These are phyloP conservation scores for Melitaea cinxia DNA, from an alignment of 1,140 invertebrate species.

Conservation along the genomic window DNA sequence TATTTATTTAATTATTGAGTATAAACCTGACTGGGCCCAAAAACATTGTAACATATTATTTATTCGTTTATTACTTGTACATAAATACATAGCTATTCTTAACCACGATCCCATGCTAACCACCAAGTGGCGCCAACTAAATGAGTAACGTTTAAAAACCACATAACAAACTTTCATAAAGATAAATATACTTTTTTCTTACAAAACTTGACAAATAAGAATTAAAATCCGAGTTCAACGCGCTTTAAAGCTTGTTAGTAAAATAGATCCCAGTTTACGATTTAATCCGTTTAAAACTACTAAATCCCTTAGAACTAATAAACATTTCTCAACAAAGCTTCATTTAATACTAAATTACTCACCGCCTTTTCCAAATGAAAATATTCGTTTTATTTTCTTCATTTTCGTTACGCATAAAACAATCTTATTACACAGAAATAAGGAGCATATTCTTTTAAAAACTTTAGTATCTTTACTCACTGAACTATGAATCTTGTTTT, in stretches of 20 bases:
- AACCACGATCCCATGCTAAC: too few species aligned
- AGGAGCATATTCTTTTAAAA: slow-evolving; percentile 4
- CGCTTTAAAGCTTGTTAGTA: too few species aligned
- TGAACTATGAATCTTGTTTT: not conserved
- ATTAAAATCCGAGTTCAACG: not conserved
- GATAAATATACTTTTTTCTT: too few species aligned
- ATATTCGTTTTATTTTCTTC: slow-evolving; percentile 69
- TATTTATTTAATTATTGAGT: too few species aligned
- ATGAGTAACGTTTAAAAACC: too few species aligned
- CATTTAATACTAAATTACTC: slow-evolving; percentile 28
- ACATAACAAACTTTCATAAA: too few species aligned
- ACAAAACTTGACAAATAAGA: too few species aligned
- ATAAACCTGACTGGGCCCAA: too few species aligned
- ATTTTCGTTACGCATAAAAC: slow-evolving; percentile 31
- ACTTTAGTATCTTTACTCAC: not conserved
- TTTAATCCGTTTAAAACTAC: not conserved
- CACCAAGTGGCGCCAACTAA: too few species aligned
- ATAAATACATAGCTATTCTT: too few species aligned
- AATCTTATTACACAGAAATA: slow-evolving; percentile 6
- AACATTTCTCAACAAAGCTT: not conserved
- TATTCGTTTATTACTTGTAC: too few species aligned
- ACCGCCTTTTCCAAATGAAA: slow-evolving; percentile 60
- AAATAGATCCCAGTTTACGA: not conserved
- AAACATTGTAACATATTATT: too few species aligned
- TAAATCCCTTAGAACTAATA: not conserved